Evolutionary conservation across 2,797 vertebrate genomes (phyloP).

Genomic region (Nothura maculosa): DNA sequence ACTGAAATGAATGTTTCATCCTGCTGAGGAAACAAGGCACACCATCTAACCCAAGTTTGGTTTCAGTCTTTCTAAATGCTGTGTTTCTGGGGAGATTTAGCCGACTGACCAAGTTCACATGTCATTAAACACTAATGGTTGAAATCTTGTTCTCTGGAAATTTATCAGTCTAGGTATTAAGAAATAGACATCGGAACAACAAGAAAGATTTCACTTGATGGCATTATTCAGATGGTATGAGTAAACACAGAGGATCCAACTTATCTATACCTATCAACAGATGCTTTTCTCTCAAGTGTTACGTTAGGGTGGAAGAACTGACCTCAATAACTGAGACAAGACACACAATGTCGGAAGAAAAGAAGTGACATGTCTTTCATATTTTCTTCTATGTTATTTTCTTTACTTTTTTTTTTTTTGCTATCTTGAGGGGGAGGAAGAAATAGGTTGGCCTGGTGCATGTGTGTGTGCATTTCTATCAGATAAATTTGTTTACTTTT

Average conservation of each 20-base stretch:
- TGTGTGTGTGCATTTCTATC: neutral
- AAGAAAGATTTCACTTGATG: neutral
- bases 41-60: neutral
- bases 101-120: neutral
- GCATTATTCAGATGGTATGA: neutral
- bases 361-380: neutral
- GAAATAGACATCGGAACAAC: neutral
- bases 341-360: neutral
- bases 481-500: neutral
- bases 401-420: neutral
- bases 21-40: neutral
- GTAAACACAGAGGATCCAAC: neutral
- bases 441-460: neutral
- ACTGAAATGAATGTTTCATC: neutral
- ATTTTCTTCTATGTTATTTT: neutral
- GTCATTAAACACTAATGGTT: neutral
- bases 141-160: neutral
- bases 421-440: neutral
- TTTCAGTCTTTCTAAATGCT: neutral
- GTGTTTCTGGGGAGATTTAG: neutral
- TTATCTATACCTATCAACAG: neutral
- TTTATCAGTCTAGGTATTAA: neutral
- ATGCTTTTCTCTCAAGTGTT: neutral
- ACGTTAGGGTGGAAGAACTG: neutral
- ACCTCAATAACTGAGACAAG: neutral